Conservation (phyloP, 2,797 vertebrate genomes). For the Hyperoplus lanceolatus region DNA sequence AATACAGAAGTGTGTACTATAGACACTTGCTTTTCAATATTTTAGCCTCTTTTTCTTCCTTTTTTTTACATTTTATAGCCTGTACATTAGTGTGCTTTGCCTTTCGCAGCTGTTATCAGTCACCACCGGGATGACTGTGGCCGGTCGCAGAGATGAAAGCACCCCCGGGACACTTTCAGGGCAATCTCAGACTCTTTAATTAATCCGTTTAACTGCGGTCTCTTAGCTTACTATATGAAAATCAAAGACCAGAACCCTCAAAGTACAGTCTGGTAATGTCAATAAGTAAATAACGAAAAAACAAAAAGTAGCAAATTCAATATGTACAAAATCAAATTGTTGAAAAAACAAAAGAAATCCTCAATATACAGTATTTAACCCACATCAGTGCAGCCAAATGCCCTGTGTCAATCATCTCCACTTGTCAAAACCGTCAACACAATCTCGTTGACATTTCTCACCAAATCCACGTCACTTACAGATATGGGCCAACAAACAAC, state of each 20-base stretch:
- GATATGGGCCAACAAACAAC: slow-evolving; percentile 65
- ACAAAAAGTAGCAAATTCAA: slow-evolving; percentile 33
- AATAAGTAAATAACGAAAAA: slow-evolving; percentile 52
- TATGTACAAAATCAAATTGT: slow-evolving; percentile 42
- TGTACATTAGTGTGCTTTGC: slow-evolving; percentile 45
- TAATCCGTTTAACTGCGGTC: slow-evolving; percentile 39
- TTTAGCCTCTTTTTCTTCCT: slow-evolving; percentile 9
- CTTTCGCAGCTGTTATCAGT: slow-evolving; percentile 26
- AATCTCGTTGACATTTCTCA: too few species aligned
- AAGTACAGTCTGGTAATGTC: slow-evolving; percentile 40
- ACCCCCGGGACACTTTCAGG: slow-evolving; percentile 43
- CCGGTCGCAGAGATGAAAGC: slow-evolving; percentile 37
- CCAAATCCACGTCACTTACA: slow-evolving; percentile 47
- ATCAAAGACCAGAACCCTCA: slow-evolving; percentile 45
- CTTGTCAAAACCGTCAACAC: too few species aligned
- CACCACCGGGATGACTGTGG: slow-evolving; percentile 26
- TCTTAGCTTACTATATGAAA: slow-evolving; percentile 15
- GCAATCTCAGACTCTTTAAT: slow-evolving; percentile 50
- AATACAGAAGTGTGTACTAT: slow-evolving; percentile 11
- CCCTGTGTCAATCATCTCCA: background rate
- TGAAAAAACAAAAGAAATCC: slow-evolving; percentile 22
- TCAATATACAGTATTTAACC: background rate
- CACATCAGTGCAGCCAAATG: slow-evolving; percentile 29
- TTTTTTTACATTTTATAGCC: slow-evolving; percentile 9
- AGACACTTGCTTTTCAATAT: slow-evolving; percentile 8